Percentiles rank a stretch among this genome's conserved stretches.
phyloP scores from a whole-genome alignment of 2,797 vertebrate genomes.

The Buceros bicornis region DNA sequence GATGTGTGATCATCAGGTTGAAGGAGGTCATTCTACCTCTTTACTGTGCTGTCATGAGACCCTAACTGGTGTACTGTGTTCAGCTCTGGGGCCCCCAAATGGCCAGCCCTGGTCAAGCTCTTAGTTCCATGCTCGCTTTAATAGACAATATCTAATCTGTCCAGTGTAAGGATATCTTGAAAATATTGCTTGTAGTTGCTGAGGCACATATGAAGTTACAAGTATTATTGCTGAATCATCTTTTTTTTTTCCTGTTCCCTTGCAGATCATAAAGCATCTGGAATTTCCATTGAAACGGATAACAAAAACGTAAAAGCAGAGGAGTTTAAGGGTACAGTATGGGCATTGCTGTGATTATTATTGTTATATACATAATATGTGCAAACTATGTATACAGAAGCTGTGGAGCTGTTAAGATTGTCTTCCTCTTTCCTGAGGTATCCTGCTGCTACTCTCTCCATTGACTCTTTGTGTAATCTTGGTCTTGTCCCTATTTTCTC shows the following conservation, averaged over 20 bases:
- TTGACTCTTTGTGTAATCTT: neutral
- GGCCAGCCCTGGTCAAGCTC: neutral
- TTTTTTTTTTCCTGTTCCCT: slow-evolving; percentile 25
- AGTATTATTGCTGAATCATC: slow-evolving; percentile 10
- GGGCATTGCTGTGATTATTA: neutral
- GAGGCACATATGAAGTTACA: neutral
- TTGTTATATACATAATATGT: neutral
- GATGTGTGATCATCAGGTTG: rapidly evolving
- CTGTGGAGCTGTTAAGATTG: neutral
- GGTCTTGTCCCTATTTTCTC: neutral
- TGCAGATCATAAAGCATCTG: slow-evolving; percentile 77
- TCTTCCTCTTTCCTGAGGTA: neutral
- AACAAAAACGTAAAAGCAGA: slow-evolving; percentile 75
- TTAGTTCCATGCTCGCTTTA: neutral
- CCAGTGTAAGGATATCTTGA: neutral
- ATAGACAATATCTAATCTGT: neutral
- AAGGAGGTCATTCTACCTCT: neutral
- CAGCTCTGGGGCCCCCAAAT: neutral
- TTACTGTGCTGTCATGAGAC: neutral
- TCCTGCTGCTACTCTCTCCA: neutral
- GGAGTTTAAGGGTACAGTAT: slow-evolving; percentile 83
- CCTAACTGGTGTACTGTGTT: neutral
- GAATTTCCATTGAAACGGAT: slow-evolving; percentile 74
- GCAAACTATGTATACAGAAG: neutral
- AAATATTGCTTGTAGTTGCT: neutral